Evolutionary conservation across 2,888 invertebrate genomes (phyloP).

Genomic region (Ichneumoninae sp.): DNA sequence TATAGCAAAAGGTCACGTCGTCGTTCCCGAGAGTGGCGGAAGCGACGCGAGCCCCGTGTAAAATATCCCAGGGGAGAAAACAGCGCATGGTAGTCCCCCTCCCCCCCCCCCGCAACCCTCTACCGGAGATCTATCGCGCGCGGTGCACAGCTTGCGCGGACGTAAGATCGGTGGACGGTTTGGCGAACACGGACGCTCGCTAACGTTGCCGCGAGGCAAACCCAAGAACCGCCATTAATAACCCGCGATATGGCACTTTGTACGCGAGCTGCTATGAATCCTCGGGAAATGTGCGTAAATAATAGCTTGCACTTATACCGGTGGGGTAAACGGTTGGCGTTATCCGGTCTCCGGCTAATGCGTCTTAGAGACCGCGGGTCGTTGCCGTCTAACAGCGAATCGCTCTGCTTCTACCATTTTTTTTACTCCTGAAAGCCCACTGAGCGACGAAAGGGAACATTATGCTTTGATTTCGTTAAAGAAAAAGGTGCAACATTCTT

Average conservation of each 20-base stretch:
- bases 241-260: conserved; percentile 69
- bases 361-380: background rate
- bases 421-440: too few species aligned
- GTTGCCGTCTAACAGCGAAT: background rate
- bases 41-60: conserved; percentile 55
- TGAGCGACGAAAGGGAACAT: background rate
- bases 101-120: conserved; percentile 23
- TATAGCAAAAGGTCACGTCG: conserved; percentile 66
- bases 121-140: conserved; percentile 67
- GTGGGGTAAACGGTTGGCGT: conserved; percentile 25
- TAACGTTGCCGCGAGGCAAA: conserved; percentile 63
- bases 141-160: conserved; percentile 71
- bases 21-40: conserved; percentile 60
- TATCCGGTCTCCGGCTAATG: background rate
- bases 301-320: conserved; percentile 50
- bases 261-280: conserved; percentile 66
- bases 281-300: conserved; percentile 62
- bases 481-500: background rate
- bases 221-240: conserved; percentile 73
- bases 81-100: conserved; percentile 35
- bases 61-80: conserved; percentile 53
- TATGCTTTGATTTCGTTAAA: background rate
- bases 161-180: conserved; percentile 70
- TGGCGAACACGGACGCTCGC: conserved; percentile 59
- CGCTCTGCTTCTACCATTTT: background rate